A percentile compares a stretch with the other conserved stretches of the same genome.
phyloP scores from a whole-genome alignment of 2,797 vertebrate genomes.

The Syngnathus acus region DNA sequence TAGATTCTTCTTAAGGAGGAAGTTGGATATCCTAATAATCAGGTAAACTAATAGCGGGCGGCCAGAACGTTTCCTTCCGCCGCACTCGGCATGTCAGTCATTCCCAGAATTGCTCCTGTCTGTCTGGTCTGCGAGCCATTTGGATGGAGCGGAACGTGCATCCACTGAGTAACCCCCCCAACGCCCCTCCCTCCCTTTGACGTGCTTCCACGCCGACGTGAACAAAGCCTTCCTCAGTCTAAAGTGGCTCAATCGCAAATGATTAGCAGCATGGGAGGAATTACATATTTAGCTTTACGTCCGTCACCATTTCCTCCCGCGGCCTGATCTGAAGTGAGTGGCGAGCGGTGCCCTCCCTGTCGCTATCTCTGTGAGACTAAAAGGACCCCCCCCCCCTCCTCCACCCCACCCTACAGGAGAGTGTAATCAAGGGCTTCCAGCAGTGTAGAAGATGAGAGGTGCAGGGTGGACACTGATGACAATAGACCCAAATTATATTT shows the following conservation, averaged over 20 bases:
- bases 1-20: slow-evolving; percentile 54
- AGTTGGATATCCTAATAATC: slow-evolving; percentile 83
- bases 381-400: slow-evolving; percentile 7
- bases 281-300: slow-evolving; percentile 86
- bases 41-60: slow-evolving; percentile 76
- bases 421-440: slow-evolving; percentile 68
- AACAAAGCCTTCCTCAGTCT: slow-evolving; percentile 75
- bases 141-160: slow-evolving; percentile 67
- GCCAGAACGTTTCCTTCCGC: slow-evolving; percentile 81
- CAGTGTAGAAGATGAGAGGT: slow-evolving; percentile 32
- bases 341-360: slow-evolving; percentile 61
- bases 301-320: slow-evolving; percentile 84
- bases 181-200: slow-evolving; percentile 4
- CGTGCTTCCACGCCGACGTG: slow-evolving; percentile 29
- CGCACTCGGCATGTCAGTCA: slow-evolving; percentile 69
- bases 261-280: slow-evolving; percentile 81
- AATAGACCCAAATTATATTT: slow-evolving; percentile 18
- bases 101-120: slow-evolving; percentile 71
- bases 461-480: slow-evolving; percentile 37
- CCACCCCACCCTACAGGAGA: slow-evolving; percentile 49
- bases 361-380: slow-evolving; percentile 66
- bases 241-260: slow-evolving; percentile 75
- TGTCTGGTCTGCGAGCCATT: slow-evolving; percentile 64
- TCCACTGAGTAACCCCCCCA: slow-evolving; percentile 29
- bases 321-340: slow-evolving; percentile 80